Percentiles rank a stretch among this genome's conserved stretches.
phyloP scores from a whole-genome alignment of 2,797 vertebrate species.

The Myripristis murdjan region DNA sequence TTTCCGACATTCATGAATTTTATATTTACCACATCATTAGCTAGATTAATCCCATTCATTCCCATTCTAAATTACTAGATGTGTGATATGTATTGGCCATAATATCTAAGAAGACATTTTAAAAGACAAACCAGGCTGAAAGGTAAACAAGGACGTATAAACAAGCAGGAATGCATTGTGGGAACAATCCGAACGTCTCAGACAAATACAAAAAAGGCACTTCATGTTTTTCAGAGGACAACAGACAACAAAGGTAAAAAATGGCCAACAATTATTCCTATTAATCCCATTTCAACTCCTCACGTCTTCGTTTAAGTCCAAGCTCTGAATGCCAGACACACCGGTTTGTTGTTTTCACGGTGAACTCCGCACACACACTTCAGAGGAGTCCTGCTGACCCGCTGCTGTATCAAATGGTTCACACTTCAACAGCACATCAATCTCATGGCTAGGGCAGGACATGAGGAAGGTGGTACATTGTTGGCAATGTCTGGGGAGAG shows the following conservation, averaged over 20 bases:
- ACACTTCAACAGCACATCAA: slow-evolving; percentile 53
- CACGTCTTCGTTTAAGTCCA: slow-evolving; percentile 30
- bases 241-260: slow-evolving; percentile 16
- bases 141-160: slow-evolving; percentile 38
- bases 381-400: neutral
- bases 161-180: slow-evolving; percentile 59
- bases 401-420: slow-evolving; percentile 35
- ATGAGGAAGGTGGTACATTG: slow-evolving; percentile 10
- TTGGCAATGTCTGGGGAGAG: slow-evolving; percentile 38
- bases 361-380: slow-evolving; percentile 9
- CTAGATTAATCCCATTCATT: slow-evolving; percentile 33
- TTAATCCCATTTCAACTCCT: neutral
- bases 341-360: slow-evolving; percentile 5
- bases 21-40: slow-evolving; percentile 39
- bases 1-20: slow-evolving; percentile 28
- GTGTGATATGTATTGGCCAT: neutral
- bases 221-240: slow-evolving; percentile 68
- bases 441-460: slow-evolving; percentile 22
- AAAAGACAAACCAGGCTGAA: slow-evolving; percentile 22
- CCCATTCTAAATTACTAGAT: slow-evolving; percentile 34
- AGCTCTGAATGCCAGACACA: slow-evolving; percentile 25
- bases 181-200: slow-evolving; percentile 3
- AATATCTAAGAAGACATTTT: slow-evolving; percentile 22
- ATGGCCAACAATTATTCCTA: slow-evolving; percentile 15
- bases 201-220: slow-evolving; percentile 78